Evolutionary conservation across 2,888 invertebrate genomes (phyloP), one percentile per base, ranked within the genome.

Genomic region (Xylota sylvarum): DNA sequence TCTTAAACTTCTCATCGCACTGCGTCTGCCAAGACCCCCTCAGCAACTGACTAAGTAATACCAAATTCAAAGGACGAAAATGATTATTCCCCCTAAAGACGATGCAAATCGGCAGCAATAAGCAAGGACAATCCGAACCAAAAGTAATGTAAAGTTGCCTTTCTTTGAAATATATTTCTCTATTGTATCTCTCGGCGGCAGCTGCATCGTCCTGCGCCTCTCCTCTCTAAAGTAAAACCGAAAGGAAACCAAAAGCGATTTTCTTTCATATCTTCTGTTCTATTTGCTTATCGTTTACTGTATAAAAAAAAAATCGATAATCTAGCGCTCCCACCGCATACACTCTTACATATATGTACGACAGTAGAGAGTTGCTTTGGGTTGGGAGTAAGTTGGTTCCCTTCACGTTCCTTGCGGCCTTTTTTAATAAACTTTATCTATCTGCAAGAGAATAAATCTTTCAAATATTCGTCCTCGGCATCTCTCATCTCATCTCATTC

Each of bases 361-460:
- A n/a, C n/a, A n/a, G n/a, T n/a, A n/a, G n/a, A 37, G 37, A 9
- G 37, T 37, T 9, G 9, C 5, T 2, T 5, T 7, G 35, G 9
- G 35, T 30, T 5, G 30, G 5, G 30, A 30, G 30, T 30, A 46
- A 7, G n/a, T 55, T n/a, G 30, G 56, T 35, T 12, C 35, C 56
- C 35, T 35, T 56, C n/a, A 14, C 14, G 32, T 56, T 35, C 19
- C 17, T 37, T 58, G 35, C 12, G 35, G 37, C 10, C 35, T 27
- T 62, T 62, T 62, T 62, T 62, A 43, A 62, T 62, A 62, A 62
- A 40, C 60, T 62, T 62, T 62, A 62, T 62, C 60, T 62, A 62
- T 62, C 40, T 62, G 60, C 40, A 40, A 62, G 43, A 62, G 32
- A 62, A 62, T 62, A 62, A 62, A 62, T 62, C 60, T 43, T 62